Base-by-base conservation (phyloP, 2,113 vertebrate genomes). In the Onychostoma macrolepis region DNA sequence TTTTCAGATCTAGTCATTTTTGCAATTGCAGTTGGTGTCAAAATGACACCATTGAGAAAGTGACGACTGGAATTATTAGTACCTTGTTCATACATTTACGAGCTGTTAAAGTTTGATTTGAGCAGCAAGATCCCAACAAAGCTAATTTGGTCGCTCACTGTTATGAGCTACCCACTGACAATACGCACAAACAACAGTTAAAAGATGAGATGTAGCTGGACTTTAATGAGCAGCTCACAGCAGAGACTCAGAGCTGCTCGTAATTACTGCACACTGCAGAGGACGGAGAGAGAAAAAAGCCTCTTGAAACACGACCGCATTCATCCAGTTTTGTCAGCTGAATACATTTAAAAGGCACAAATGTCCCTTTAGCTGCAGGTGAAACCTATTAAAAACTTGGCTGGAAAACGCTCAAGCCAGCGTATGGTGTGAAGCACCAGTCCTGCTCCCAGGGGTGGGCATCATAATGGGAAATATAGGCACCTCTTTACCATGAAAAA, bases 401-500 rank as follows among this genome's bases (percentile, higher is more conserved):
- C 43, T 33, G n/a, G 65, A 58, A 86, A 80, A 87, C 13, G 48
- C 43, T 9, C 26, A 28, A 24, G 76, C 19, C 33, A 50, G 48
- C 75, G n/a, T 48, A 69, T 13, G 13, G 21, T 41, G 50, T 36
- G 28, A 61, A 82, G 74, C 53, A 82, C 30, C 71, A 61, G 21
- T 12, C 10, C 4, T 6, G 78, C 24, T 83, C 90, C 89, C 88
- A 12, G 36, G 84, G 86, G 89, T 21, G 36, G 86, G 84, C 81
- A 87, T 74, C 26, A 90, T 93, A 90, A 93, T 90, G 85, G 88
- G 82, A 91, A 93, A 91, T 90, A 92, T 63, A 89, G 89, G 89
- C 88, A 86, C 90, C 88, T 92, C 91, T 94, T 94, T 91, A 91
- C 90, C 85, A 94, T 92, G 92, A 95, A 92, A 94, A 94, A 94